Percentiles rank a stretch among this genome's conserved stretches.
Evolutionary conservation across 1,140 invertebrate genomes (phyloP).

Genomic region (Apis laboriosa): DNA sequence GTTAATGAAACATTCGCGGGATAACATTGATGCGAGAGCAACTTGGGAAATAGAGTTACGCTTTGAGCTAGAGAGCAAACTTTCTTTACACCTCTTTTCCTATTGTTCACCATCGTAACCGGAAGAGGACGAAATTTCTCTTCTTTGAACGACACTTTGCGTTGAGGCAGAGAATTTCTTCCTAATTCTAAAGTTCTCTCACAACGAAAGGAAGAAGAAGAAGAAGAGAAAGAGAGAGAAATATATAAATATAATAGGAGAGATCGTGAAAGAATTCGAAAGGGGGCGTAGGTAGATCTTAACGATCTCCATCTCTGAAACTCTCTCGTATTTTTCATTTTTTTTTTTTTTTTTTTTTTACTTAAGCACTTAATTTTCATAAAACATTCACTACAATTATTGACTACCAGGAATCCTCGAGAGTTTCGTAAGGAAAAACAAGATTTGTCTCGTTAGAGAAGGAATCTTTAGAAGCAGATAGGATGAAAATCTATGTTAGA

Average conservation of each 20-base stretch:
- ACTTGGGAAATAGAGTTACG: slow-evolving; percentile 35
- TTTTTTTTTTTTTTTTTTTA: background rate
- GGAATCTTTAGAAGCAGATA: no score
- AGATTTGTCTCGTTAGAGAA: no score
- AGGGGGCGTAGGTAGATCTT: background rate
- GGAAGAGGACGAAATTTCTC: slow-evolving; percentile 6
- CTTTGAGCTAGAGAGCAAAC: slow-evolving; percentile 39
- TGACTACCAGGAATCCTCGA: no score
- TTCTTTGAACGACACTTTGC: no score
- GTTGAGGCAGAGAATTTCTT: background rate
- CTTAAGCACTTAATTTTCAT: background rate
- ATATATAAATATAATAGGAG: background rate
- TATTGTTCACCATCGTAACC: background rate
- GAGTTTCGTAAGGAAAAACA: no score
- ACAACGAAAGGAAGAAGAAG: background rate
- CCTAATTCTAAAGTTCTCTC: background rate
- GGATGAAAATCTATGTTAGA: no score
- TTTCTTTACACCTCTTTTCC: slow-evolving; percentile 15
- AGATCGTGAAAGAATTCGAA: slow-evolving; percentile 16
- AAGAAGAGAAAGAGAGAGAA: background rate
- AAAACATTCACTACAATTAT: no score
- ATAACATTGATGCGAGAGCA: background rate
- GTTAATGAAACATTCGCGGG: background rate
- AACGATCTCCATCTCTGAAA: slow-evolving; percentile 15
- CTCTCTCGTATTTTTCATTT: background rate